Evolutionary conservation across 2,888 invertebrate species (phyloP).

Genomic region (Adineta ricciae): DNA sequence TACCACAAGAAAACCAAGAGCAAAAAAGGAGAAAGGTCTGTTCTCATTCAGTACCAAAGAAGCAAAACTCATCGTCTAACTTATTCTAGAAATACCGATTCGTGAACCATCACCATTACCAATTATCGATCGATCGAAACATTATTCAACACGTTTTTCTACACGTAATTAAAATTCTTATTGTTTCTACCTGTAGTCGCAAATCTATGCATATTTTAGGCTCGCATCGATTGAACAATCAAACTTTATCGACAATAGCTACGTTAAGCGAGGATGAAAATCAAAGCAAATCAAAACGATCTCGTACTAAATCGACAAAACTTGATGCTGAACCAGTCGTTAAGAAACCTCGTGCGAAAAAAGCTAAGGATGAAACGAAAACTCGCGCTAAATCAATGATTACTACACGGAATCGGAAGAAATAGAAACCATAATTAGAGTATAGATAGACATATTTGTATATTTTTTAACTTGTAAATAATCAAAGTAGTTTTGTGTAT

Average conservation of each 20-base stretch:
- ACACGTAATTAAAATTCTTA: background rate
- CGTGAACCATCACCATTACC: conserved; percentile 7
- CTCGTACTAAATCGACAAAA: background rate
- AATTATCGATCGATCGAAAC: background rate
- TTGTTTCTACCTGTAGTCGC: too few species aligned
- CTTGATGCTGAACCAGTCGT: background rate
- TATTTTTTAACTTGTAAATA: background rate
- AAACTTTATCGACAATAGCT: background rate
- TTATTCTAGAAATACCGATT: background rate
- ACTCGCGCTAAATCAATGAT: background rate
- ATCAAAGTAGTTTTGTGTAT: background rate
- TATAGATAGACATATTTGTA: background rate
- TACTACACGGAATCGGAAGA: background rate
- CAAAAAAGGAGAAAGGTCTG: background rate
- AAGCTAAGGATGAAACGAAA: background rate
- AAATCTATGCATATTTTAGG: background rate
- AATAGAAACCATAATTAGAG: background rate
- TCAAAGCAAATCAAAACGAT: background rate
- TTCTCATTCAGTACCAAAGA: too few species aligned
- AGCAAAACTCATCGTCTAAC: too few species aligned
- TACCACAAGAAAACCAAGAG: background rate
- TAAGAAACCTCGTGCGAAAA: background rate
- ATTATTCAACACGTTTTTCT: background rate
- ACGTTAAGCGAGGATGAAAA: background rate
- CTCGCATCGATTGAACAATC: background rate